Percentiles rank a stretch among this genome's conserved stretches.
Evolutionary conservation across 2,113 vertebrate genomes (phyloP).

Genomic region (Muntiacus reevesi): DNA sequence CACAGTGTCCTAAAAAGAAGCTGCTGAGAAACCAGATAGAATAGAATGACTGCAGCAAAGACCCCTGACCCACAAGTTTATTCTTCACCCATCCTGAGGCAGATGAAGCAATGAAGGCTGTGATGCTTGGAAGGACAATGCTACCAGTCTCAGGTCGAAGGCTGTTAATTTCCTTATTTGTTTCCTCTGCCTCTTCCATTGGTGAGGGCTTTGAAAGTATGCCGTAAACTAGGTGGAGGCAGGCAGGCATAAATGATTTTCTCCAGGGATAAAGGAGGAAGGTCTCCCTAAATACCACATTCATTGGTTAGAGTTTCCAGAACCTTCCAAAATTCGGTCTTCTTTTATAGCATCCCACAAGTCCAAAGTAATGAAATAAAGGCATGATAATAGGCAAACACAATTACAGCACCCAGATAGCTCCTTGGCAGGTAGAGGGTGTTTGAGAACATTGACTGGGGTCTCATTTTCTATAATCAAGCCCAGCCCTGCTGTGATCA

Average conservation of each 20-base stretch:
- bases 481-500: constrained; percentile 69
- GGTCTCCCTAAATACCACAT: constrained; percentile 14
- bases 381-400: constrained; percentile 62
- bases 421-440: constrained; percentile 29
- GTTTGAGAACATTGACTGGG: constrained; percentile 37
- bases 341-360: constrained; percentile 45
- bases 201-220: constrained; percentile 8
- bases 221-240: constrained; percentile 11
- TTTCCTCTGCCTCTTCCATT: neutral
- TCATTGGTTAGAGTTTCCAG: constrained; percentile 46
- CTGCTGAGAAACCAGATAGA: neutral
- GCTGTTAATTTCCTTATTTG: neutral
- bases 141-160: neutral
- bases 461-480: constrained; percentile 57
- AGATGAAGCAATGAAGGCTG: neutral
- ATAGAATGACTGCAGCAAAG: neutral
- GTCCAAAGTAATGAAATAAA: constrained; percentile 63
- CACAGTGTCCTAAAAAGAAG: neutral
- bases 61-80: neutral
- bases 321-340: constrained; percentile 53
- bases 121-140: neutral
- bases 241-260: neutral
- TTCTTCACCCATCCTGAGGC: neutral
- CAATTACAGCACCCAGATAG: constrained; percentile 54
- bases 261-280: neutral